Conservation (phyloP, 2,888 invertebrate genomes). For the Linyphia triangularis region DNA sequence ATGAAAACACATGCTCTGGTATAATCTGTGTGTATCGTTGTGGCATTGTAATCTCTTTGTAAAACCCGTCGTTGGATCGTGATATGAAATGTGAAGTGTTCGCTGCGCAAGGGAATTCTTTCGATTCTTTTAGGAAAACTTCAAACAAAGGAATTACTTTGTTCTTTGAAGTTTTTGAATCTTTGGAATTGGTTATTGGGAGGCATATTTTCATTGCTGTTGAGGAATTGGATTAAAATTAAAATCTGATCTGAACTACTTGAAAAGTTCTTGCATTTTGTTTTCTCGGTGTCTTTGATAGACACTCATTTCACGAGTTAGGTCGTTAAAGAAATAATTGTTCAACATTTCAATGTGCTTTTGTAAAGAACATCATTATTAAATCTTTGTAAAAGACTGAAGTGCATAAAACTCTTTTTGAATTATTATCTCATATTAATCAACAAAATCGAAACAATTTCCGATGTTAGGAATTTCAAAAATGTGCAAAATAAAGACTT, state of each 20-base stretch:
- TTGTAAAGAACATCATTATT: neutral
- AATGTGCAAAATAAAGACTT: too few relatives aligned
- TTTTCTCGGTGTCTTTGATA: neutral
- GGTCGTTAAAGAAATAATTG: neutral
- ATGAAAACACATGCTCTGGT: neutral
- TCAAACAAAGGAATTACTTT: conserved; percentile 56
- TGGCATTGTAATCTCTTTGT: conserved; percentile 37
- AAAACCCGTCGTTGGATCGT: neutral
- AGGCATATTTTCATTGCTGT: neutral
- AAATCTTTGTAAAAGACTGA: neutral
- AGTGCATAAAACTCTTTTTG: neutral
- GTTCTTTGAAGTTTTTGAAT: conserved; percentile 52
- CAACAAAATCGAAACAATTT: too few relatives aligned
- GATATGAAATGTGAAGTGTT: conserved; percentile 37
- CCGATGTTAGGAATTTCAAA: too few relatives aligned
- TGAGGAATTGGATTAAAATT: conserved; percentile 4
- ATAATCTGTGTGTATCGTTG: conserved; percentile 4
- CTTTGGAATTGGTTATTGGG: neutral
- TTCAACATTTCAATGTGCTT: neutral
- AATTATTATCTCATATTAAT: too few relatives aligned
- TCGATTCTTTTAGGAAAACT: neutral
- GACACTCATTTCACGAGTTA: neutral
- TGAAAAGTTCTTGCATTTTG: neutral
- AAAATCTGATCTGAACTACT: neutral
- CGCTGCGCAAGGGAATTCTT: conserved; percentile 15